These are phyloP conservation scores for Aleiodes testaceus DNA, from an alignment of 2,888 invertebrate genomes.

Conservation along the genomic window DNA sequence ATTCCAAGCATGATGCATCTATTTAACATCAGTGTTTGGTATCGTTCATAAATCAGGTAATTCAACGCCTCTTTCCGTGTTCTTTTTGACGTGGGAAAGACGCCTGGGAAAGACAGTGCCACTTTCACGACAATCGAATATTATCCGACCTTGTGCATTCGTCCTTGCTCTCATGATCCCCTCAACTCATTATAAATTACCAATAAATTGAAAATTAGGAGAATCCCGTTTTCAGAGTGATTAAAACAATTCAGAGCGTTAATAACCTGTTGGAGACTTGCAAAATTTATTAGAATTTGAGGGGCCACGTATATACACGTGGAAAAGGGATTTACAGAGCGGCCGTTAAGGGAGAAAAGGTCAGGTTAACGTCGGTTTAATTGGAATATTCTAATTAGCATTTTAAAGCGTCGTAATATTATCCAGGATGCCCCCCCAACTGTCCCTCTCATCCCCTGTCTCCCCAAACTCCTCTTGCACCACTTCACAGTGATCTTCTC, in stretches of 20 bases:
- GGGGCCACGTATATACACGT: slow-evolving; percentile 5
- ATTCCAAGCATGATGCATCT: slow-evolving; percentile 19
- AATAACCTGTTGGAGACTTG: slow-evolving; percentile 20
- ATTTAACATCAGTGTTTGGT: slow-evolving; percentile 18
- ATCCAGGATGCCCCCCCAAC: slow-evolving; percentile 47
- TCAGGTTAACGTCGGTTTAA: slow-evolving; percentile 61
- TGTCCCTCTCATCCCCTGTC: slow-evolving; percentile 4
- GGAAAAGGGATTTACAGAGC: slow-evolving; percentile 21
- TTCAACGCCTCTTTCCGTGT: slow-evolving; percentile 27
- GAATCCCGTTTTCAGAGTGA: slow-evolving; percentile 1
- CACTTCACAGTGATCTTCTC: slow-evolving; percentile 34
- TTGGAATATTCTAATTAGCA: slow-evolving; percentile 65
- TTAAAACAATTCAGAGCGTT: slow-evolving; percentile 1
- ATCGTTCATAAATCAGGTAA: slow-evolving; percentile 32
- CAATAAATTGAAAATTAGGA: background rate
- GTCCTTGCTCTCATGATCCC: slow-evolving; percentile 42
- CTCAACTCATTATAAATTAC: no score
- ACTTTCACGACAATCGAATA: slow-evolving; percentile 36
- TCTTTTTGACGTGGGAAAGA: slow-evolving; percentile 40
- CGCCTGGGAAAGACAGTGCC: slow-evolving; percentile 31
- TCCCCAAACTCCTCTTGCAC: no score
- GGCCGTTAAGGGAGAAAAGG: slow-evolving; percentile 38
- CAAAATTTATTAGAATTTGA: slow-evolving; percentile 22
- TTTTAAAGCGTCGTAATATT: slow-evolving; percentile 60
- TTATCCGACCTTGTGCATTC: slow-evolving; percentile 38